Evolutionary conservation across 2,113 vertebrate species (phyloP), one percentile per base, ranked within the genome.

Genomic region (Hystrix brachyura): DNA sequence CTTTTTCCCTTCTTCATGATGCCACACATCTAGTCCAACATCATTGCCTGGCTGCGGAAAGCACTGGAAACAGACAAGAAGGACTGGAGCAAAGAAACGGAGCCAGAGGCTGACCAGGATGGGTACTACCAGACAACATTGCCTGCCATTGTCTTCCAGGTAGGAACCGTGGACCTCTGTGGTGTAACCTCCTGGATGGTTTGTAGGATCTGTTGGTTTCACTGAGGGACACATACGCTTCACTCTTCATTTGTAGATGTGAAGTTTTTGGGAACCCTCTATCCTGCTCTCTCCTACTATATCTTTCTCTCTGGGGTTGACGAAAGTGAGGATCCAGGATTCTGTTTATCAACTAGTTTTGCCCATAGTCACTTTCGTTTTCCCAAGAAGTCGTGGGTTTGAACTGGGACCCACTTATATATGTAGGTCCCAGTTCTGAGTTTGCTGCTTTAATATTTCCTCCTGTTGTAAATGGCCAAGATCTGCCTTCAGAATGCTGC

Each of bases 61-160:
- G 99, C 99, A 11, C 97, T 99, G 95, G 99, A 99, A 93, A 99
- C 99, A 0, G 99, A 99, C 98, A 99, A 99, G 98, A 99, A 99
- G 97, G 99, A 99, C 98, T 99, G 99, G 99, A 98, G 99, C 97
- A 99, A 99, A 98, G 99, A 99, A 78, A 99, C 99, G 0, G 99
- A 99, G 95, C 99, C 99, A 8, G 99, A 99, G 98, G 99, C 99
- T 0, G 99, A 99, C 98, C 99, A 99, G 80, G 99, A 99, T 7
- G 99, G 99, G 11, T 99, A 99, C 98, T 99, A 99, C 97, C 99
- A 99, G 98, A 99, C 99, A n/a, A 99, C 99, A 0, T 98, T 99
- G 12, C 99, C 99, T 32, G 99, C 99, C 96, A 99, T 99, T 67
- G 99, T 99, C 76, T 99, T 99, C 97, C 99, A 99, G 99, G 99